Conservation (phyloP, 2,113 vertebrate genomes). For the Notarius quadriscutis region DNA sequence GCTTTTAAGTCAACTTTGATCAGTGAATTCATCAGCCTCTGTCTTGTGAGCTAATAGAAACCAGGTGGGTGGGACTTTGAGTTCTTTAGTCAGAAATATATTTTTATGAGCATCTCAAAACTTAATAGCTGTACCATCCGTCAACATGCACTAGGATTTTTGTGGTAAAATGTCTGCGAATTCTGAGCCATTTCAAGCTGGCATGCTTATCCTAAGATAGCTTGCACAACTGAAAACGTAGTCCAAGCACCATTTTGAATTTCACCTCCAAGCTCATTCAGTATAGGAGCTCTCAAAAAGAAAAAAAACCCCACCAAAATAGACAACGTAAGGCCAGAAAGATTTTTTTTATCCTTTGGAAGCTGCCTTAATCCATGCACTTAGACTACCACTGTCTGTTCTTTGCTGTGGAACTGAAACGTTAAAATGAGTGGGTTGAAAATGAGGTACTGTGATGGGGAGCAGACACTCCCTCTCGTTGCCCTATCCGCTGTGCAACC, state of each 20-base stretch:
- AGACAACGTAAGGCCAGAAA: not conserved
- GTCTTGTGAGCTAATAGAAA: not conserved
- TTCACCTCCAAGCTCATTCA: not conserved
- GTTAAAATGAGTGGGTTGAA: not conserved
- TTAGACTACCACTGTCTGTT: conserved; percentile 26
- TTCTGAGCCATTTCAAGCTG: not conserved
- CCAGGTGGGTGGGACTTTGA: not conserved
- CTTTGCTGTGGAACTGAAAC: conserved; percentile 2
- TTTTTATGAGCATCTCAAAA: not conserved
- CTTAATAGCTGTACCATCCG: not conserved
- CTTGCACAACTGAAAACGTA: not conserved
- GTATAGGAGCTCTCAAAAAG: not conserved
- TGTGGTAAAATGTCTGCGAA: not conserved
- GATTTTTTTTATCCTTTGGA: not conserved
- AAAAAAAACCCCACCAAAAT: not conserved
- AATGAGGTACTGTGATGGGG: conserved; percentile 2
- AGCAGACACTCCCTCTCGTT: conserved; percentile 39
- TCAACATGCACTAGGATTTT: not conserved
- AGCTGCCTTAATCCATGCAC: conserved; percentile 20
- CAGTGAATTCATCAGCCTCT: not conserved
- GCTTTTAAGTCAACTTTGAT: not conserved
- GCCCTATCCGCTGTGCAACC: conserved; percentile 31
- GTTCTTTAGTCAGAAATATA: not conserved
- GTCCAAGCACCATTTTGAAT: not conserved
- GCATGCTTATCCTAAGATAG: not conserved